Conservation (phyloP, 2,888 invertebrate species). For the Phalera bucephala region DNA sequence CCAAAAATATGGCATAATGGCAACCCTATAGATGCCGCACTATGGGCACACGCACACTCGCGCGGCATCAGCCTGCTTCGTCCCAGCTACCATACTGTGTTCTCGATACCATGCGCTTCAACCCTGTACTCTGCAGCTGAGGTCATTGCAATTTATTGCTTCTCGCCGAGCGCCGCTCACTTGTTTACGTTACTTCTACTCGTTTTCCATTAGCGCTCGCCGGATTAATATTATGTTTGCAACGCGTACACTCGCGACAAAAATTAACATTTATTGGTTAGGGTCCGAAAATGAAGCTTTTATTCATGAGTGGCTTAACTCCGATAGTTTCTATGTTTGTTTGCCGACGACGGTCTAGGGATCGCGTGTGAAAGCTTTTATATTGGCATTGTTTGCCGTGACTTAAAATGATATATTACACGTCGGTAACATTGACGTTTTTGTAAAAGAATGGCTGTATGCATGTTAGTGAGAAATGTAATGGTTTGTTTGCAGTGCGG, state of each 20-base stretch:
- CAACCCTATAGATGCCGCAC: too few species aligned
- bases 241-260: constrained; percentile 75
- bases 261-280: constrained; percentile 81
- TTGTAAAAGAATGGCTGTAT: constrained; percentile 61
- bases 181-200: constrained; percentile 76
- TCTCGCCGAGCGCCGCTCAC: constrained; percentile 48
- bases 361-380: constrained; percentile 80
- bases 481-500: constrained; percentile 59
- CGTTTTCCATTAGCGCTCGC: constrained; percentile 79
- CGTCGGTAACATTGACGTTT: constrained; percentile 74
- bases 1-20: too few species aligned
- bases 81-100: too few species aligned
- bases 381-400: constrained; percentile 74
- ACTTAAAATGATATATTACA: constrained; percentile 81
- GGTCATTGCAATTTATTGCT: constrained; percentile 73
- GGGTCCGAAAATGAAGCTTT: constrained; percentile 76
- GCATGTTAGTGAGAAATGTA: constrained; percentile 57
- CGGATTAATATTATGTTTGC: constrained; percentile 82
- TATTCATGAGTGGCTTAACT: constrained; percentile 80
- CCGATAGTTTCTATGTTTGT: constrained; percentile 77
- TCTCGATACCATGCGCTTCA: constrained; percentile 19
- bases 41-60: too few species aligned
- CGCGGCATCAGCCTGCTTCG: too few species aligned
- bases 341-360: constrained; percentile 68
- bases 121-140: constrained; percentile 47